Percentiles rank a stretch among this genome's conserved stretches.
Evolutionary conservation across 2,797 vertebrate species (phyloP).

Genomic region (Aeoliscus strigatus): DNA sequence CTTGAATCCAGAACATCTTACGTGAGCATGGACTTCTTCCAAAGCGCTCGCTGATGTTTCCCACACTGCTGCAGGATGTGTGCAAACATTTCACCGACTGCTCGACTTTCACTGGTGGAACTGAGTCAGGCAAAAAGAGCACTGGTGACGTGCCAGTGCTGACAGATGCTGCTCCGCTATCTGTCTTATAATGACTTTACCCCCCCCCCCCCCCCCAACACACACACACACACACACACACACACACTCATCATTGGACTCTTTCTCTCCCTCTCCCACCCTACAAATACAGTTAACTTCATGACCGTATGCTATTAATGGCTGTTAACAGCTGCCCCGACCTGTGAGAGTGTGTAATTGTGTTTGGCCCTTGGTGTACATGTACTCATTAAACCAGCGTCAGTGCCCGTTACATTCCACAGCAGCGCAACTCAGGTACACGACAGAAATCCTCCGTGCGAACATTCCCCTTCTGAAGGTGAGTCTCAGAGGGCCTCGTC

Average conservation of each 20-base stretch:
- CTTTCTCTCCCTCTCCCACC: constrained; percentile 38
- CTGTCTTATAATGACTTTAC: constrained; percentile 59
- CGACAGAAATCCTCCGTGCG: constrained; percentile 40
- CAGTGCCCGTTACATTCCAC: constrained; percentile 66
- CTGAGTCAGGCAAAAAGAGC: constrained; percentile 51
- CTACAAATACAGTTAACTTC: constrained; percentile 63
- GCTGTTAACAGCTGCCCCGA: constrained; percentile 61
- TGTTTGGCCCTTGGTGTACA: constrained; percentile 66
- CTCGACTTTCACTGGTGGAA: constrained; percentile 55
- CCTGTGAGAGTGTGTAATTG: constrained; percentile 69
- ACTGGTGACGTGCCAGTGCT: constrained; percentile 53
- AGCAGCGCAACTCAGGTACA: constrained; percentile 54
- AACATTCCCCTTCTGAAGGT: constrained; percentile 8
- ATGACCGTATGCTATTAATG: constrained; percentile 52
- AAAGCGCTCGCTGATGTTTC: constrained; percentile 33
- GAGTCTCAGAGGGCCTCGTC: neutral
- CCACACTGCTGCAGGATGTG: constrained; percentile 56
- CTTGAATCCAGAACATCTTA: neutral
- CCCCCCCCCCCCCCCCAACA: constrained; percentile 14
- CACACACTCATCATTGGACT: constrained; percentile 33
- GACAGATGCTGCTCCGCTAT: constrained; percentile 64
- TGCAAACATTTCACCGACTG: constrained; percentile 51
- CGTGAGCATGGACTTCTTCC: constrained; percentile 27
- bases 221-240: too few relatives aligned
- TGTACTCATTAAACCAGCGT: constrained; percentile 65